Evolutionary conservation across 23 tunicate genomes (phyloP).

Genomic region (Halocynthia aurantium): DNA sequence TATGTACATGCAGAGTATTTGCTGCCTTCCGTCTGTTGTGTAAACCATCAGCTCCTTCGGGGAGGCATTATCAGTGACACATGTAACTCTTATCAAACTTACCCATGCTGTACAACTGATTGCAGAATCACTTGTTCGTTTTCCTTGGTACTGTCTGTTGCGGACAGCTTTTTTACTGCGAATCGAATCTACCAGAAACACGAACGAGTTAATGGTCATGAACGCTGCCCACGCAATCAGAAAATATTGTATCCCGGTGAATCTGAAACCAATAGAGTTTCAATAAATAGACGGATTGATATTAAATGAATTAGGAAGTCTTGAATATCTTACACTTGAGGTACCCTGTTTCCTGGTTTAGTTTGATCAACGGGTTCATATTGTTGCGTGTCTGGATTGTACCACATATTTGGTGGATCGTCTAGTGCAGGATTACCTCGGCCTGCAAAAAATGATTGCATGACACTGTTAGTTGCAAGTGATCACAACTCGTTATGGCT

Average conservation of each 20-base stretch:
- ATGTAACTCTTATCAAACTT: background rate
- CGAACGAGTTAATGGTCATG: constrained; percentile 31
- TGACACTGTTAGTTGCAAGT: too few relatives aligned
- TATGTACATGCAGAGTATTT: too few relatives aligned
- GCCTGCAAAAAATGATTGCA: constrained; percentile 22
- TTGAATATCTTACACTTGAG: constrained; percentile 54
- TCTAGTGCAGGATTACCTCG: constrained; percentile 80
- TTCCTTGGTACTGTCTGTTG: constrained; percentile 31
- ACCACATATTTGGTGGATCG: constrained; percentile 39
- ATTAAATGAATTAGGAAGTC: background rate
- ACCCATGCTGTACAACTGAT: constrained; percentile 85
- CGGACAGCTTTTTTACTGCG: constrained; percentile 61
- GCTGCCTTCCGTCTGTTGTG: too few relatives aligned
- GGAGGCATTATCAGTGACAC: background rate
- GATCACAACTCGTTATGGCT: too few relatives aligned
- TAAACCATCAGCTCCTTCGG: background rate
- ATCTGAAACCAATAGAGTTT: constrained; percentile 27
- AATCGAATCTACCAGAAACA: constrained; percentile 39
- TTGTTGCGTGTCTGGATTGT: constrained; percentile 36
- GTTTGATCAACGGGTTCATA: constrained; percentile 40
- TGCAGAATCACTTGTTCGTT: constrained; percentile 29
- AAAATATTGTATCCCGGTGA: constrained; percentile 37
- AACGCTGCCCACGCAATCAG: constrained; percentile 51
- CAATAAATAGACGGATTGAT: background rate
- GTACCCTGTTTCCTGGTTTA: constrained; percentile 63